Conservation (phyloP, 2,888 invertebrate genomes). For the Coremacera marginata region DNA sequence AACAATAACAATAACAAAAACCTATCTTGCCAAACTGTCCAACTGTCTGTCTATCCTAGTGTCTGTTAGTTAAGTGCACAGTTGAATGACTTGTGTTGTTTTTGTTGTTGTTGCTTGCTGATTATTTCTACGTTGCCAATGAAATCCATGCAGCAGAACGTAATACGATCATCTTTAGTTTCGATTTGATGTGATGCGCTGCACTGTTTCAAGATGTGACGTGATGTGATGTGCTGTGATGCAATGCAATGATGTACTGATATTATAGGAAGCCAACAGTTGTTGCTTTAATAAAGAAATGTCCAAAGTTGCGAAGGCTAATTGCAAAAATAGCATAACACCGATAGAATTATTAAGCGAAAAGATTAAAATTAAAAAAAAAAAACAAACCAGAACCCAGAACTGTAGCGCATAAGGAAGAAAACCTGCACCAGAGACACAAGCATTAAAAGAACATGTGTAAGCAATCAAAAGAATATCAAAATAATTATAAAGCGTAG, state of each 20-base stretch:
- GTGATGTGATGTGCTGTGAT: background rate
- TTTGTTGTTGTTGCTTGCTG: background rate
- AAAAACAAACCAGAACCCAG: too few relatives aligned
- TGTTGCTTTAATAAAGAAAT: background rate
- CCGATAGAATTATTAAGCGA: background rate
- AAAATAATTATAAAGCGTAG: too few relatives aligned
- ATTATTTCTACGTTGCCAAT: background rate
- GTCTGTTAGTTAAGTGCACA: background rate
- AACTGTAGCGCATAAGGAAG: too few relatives aligned
- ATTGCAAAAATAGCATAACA: background rate
- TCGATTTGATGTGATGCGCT: constrained; percentile 18
- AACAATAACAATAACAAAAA: background rate
- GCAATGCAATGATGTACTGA: too few relatives aligned
- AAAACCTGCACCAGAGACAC: too few relatives aligned
- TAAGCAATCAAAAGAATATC: too few relatives aligned
- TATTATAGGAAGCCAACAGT: too few relatives aligned
- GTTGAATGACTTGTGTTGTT: background rate
- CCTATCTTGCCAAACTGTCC: background rate
- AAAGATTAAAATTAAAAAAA: too few relatives aligned
- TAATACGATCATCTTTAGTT: constrained; percentile 23
- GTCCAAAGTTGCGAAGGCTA: constrained; percentile 12
- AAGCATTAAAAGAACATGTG: too few relatives aligned
- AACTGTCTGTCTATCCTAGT: background rate
- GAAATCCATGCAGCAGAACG: background rate
- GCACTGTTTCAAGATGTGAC: background rate